Conservation (phyloP, 2,797 vertebrate genomes). For the Cynodonichthys magdalenae region DNA sequence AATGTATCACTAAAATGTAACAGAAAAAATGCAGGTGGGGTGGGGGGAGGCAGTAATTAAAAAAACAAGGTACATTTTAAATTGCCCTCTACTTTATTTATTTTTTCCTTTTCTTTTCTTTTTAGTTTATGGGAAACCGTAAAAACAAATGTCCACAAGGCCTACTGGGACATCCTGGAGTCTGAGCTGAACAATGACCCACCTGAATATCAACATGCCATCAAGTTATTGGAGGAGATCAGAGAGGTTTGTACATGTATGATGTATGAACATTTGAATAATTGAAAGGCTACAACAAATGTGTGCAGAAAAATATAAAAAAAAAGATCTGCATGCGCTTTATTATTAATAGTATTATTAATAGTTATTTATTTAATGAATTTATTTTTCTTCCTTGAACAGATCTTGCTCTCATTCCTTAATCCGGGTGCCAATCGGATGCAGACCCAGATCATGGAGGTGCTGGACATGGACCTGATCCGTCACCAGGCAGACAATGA, state of each 20-base stretch:
- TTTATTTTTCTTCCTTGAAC: slow-evolving; percentile 7
- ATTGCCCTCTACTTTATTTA: no score
- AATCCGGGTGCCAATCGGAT: slow-evolving; percentile 91
- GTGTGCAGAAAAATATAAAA: no score
- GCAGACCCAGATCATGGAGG: slow-evolving; percentile 91
- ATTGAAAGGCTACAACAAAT: no score
- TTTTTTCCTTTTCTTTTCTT: background rate
- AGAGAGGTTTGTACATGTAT: slow-evolving; percentile 85
- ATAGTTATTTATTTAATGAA: no score
- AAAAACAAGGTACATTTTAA: no score
- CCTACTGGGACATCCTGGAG: slow-evolving; percentile 92
- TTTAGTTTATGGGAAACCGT: slow-evolving; percentile 86
- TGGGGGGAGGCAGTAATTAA: no score
- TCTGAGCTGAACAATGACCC: slow-evolving; percentile 89
- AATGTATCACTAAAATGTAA: no score
- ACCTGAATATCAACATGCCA: slow-evolving; percentile 89
- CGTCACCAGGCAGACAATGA: slow-evolving; percentile 91
- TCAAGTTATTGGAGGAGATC: slow-evolving; percentile 92
- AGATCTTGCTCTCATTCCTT: slow-evolving; percentile 92
- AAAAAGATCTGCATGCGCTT: no score
- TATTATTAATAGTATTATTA: no score
- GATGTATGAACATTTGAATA: no score
- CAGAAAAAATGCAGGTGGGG: no score
- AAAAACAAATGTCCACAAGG: slow-evolving; percentile 88
- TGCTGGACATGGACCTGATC: slow-evolving; percentile 91